phyloP scores from a whole-genome alignment of 1,140 invertebrate genomes.

The Drosophila burlai region DNA sequence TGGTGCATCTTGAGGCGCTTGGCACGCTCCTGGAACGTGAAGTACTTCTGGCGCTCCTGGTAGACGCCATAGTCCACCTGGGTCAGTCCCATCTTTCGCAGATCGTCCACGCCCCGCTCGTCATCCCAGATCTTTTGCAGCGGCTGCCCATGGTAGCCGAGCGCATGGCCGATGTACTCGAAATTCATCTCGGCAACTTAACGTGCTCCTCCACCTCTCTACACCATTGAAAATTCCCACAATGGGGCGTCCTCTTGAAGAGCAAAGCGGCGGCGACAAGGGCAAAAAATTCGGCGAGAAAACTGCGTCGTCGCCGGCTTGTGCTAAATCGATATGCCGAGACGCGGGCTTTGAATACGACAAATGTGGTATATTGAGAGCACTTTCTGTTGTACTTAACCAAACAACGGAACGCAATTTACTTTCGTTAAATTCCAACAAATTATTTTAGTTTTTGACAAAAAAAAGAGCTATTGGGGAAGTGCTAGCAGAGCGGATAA shows the following conservation, averaged over 20 bases:
- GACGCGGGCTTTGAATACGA: background rate
- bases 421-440: background rate
- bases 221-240: constrained; percentile 8
- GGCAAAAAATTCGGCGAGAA: background rate
- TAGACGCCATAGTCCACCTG: constrained; percentile 90
- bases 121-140: constrained; percentile 94
- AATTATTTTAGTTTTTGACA: background rate
- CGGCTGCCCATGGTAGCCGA: constrained; percentile 94
- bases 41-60: constrained; percentile 90
- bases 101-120: constrained; percentile 91
- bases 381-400: background rate
- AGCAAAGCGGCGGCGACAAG: background rate
- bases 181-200: constrained; percentile 55
- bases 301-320: constrained; percentile 15
- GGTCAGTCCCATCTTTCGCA: constrained; percentile 88
- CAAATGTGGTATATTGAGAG: background rate
- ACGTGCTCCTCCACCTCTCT: constrained; percentile 1
- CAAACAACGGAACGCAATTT: background rate
- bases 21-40: constrained; percentile 92
- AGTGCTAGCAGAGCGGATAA: background rate
- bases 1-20: constrained; percentile 93
- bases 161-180: constrained; percentile 87
- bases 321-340: constrained; percentile 1
- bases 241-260: constrained; percentile 2
- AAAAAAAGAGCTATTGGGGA: background rate